Conservation (phyloP, 2,113 vertebrate genomes). For the Dasyornis broadbenti region DNA sequence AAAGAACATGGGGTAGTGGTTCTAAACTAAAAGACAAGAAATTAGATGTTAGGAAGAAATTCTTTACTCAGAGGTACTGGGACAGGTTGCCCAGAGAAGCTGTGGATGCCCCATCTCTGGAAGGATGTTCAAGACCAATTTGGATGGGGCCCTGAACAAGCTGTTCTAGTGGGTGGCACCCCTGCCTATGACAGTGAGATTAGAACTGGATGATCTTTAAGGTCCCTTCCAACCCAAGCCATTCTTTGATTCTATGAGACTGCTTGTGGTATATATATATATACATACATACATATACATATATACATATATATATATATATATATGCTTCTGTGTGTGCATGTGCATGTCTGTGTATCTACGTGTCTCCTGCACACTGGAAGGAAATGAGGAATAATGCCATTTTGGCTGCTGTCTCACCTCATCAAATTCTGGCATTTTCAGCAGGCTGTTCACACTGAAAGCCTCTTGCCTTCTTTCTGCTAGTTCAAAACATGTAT, state of each 20-base stretch:
- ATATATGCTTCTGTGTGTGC: not conserved
- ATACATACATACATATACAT: not conserved
- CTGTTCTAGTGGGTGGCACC: not conserved
- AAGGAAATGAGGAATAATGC: not conserved
- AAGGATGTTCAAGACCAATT: not conserved
- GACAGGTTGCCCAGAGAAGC: not conserved
- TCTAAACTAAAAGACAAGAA: not conserved
- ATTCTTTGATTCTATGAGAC: not conserved
- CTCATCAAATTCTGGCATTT: not conserved
- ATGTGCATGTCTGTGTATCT: fast-evolving
- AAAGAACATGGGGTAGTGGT: not conserved
- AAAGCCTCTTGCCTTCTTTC: conserved; percentile 26
- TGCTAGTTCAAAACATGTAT: not conserved
- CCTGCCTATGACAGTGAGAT: not conserved
- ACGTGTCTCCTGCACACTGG: not conserved
- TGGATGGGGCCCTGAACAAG: not conserved
- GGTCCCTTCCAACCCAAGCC: not conserved
- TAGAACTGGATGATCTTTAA: not conserved
- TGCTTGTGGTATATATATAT: not conserved
- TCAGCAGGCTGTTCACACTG: conserved; percentile 30
- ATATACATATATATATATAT: not conserved
- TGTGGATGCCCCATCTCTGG: not conserved
- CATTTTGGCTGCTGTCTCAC: not conserved
- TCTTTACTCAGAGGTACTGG: not conserved
- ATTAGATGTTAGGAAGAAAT: not conserved